Base-by-base conservation (phyloP, 2,888 invertebrate genomes). In the Girardia tigrina region DNA sequence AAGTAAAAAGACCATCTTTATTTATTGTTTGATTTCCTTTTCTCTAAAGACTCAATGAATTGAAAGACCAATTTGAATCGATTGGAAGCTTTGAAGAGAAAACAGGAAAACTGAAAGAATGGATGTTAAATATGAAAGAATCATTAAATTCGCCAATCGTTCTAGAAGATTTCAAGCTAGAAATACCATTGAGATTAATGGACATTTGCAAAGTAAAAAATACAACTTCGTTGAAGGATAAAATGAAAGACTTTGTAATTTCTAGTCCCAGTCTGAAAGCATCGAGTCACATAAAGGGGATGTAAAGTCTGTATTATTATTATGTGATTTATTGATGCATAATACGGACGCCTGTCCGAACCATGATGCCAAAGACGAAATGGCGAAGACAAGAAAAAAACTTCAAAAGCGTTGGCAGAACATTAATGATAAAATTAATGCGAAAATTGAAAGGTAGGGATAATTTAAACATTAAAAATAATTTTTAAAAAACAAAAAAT, bases 71-170 rank as follows among this genome's bases (percentile, higher is more conserved):
- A 20, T 56, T 20, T 23, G 56, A 56, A 20, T 56, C 56, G n/a
- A 16, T 56, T 56, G 56, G 56, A 56, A 56, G 56, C n/a, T 56
- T 56, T n/a, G 56, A 56, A 56, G 56, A 56, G 23, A 56, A 56
- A 56, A 20, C 56, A 8, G 56, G 56, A 4, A 56, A 56, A 20
- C 23, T 56, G 4, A 56, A 56, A 56, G 23, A 56, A n/a, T 56
- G 56, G 56, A 56, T 56, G 56, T 56, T 56, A n/a, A 23, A 56
- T 20, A 56, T 56, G 4, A 56, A 56, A 56, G 56, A 56, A 56
- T 20, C 6, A 2, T 56, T 56, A n/a, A 56, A 56, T 56, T 12
- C 8, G 6, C 56, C 56, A 20, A 56, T 56, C 23, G 56, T 8
- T 4, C n/a, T 56, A 23, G 56, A 56, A 56, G 56, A 56, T 20